Conservation (phyloP, 2,797 vertebrate species). For the Falco naumanni region DNA sequence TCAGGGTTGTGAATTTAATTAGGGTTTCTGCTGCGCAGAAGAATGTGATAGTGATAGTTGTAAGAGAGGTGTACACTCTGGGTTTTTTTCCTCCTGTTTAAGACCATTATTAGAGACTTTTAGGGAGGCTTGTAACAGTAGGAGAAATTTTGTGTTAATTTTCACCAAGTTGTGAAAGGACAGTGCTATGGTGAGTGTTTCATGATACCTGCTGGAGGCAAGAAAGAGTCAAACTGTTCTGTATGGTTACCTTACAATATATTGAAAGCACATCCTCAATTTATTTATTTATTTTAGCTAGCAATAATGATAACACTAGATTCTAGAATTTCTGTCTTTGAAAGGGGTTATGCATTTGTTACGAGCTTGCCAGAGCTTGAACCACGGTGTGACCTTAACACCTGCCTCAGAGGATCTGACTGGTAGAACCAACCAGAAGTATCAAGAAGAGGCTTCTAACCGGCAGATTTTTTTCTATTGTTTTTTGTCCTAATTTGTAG, state of each 20-base stretch:
- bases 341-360: not conserved
- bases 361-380: not conserved
- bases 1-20: not conserved
- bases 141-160: not conserved
- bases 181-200: not conserved
- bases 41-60: not conserved
- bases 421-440: not conserved
- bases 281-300: not conserved
- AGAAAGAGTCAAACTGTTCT: not conserved
- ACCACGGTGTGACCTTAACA: not conserved
- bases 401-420: not conserved
- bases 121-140: not conserved
- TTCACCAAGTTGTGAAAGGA: not conserved
- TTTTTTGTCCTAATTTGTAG: not conserved
- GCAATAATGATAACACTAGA: not conserved
- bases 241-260: not conserved
- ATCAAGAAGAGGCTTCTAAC: not conserved
- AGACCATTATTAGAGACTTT: not conserved
- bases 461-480: not conserved
- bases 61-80: not conserved
- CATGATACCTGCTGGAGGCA: not conserved
- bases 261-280: not conserved
- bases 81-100: not conserved
- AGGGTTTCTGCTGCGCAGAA: not conserved
- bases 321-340: not conserved